Base-by-base conservation (phyloP, 2,888 invertebrate genomes). In the Netelia melanura region DNA sequence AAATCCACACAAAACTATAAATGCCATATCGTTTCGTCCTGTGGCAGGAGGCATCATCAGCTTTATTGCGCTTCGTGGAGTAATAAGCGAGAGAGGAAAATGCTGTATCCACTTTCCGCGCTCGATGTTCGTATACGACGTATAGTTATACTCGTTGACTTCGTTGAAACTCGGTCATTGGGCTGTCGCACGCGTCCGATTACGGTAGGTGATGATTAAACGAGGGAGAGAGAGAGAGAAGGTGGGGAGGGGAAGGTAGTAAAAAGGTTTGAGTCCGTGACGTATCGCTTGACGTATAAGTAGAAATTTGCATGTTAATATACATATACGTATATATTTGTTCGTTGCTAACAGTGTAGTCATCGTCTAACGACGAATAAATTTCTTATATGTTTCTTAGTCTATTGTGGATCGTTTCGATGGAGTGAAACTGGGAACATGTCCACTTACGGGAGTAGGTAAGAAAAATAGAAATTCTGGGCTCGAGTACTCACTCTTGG, bases 391-490 rank as follows among this genome's bases (percentile, higher is more conserved):
- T 43, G 23, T 30, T 48, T 30, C 30, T 5, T 30, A 30, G 5
- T 30, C 30, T 30, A 30, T 30, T 14, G 14, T 48, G 14, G 48
- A 1, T 48, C 14, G 48, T 48, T 2, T 48, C 48, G 48, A 48
- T 48, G 48, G 3, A 48, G 48, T 48, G 48, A 43, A 10, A 54
- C 38, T 5, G 11, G 30, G 30, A 30, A 25, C 23, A 54, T 9
- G 52, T n/a, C 68, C 43, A 72, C 38, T 3, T 43, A 48, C 14
- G 10, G 14, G 65, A 48, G 61, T 54, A 23, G 17, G 48, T 71
- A 44, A 64, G 62, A 17, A 64, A 48, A 81, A 76, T 84, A 84
- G 75, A 81, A 84, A 83, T 82, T 83, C 71, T 81, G 54, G 79
- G 75, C 77, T 75, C 76, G 56, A 84, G 65, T 61, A 72, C 75